These are phyloP conservation scores for Pyrrhosoma nymphula DNA, from an alignment of 2,888 invertebrate genomes.

Conservation along the genomic window DNA sequence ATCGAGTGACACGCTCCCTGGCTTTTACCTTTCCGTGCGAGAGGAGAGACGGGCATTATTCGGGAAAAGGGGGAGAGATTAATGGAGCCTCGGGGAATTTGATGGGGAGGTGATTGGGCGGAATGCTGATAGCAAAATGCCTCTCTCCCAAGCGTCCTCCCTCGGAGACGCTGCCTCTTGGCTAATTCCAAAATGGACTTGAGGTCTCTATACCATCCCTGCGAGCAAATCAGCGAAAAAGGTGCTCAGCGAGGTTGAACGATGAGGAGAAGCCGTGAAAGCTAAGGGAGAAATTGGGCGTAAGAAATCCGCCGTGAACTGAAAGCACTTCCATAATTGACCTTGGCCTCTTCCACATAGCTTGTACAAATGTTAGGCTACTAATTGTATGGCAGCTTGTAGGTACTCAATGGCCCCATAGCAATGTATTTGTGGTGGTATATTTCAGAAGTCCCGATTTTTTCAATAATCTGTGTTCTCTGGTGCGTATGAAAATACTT, in stretches of 20 bases:
- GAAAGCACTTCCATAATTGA: neutral
- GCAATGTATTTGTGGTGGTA: too few species aligned
- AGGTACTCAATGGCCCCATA: too few species aligned
- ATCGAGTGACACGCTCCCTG: neutral
- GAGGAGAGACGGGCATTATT: neutral
- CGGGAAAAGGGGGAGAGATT: neutral
- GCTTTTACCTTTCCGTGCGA: neutral
- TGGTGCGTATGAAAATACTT: too few species aligned
- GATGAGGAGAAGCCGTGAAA: neutral
- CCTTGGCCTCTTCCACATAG: neutral
- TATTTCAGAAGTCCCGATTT: too few species aligned
- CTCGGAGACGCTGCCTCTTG: neutral
- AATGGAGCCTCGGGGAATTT: conserved; percentile 3
- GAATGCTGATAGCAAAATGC: conserved; percentile 4
- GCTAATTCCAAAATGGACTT: neutral
- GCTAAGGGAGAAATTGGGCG: neutral
- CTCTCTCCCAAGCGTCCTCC: neutral
- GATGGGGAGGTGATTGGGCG: conserved; percentile 2
- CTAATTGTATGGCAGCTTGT: too few species aligned
- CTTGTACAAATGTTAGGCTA: too few species aligned
- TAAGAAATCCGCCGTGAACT: neutral
- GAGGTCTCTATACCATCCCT: neutral
- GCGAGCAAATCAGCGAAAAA: neutral
- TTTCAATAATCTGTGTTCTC: too few species aligned
- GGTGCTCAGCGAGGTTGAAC: neutral